These are phyloP conservation scores for Microplitis manilae DNA, from an alignment of 2,888 invertebrate species.

Conservation along the genomic window DNA sequence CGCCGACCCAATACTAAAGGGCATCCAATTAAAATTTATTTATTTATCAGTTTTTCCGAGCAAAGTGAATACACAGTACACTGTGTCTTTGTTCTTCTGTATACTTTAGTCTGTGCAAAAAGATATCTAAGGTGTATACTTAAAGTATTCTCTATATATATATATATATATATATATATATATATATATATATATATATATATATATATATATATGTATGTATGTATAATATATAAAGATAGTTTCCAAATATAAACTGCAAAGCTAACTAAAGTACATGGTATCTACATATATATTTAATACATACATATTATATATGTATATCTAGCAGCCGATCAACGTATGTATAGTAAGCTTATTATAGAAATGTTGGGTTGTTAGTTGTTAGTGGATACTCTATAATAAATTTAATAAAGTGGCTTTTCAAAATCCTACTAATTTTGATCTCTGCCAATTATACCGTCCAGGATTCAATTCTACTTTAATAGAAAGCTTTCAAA, in stretches of 20 bases:
- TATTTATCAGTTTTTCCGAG: no score
- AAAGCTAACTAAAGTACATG: slow-evolving; percentile 21
- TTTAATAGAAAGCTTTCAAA: background rate
- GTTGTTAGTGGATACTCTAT: slow-evolving; percentile 24
- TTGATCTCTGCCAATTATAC: background rate
- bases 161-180: no score
- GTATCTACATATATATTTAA: background rate
- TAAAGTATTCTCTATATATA: background rate
- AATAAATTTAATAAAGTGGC: slow-evolving; percentile 28
- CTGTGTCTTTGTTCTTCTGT: no score
- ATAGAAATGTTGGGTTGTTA: slow-evolving; percentile 22
- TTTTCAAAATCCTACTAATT: slow-evolving; percentile 8
- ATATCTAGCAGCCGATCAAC: slow-evolving; percentile 21
- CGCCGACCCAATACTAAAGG: no score
- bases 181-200: no score
- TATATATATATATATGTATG: no score
- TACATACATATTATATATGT: no score
- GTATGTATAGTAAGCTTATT: slow-evolving; percentile 29
- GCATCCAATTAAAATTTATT: no score
- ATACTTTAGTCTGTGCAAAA: no score
- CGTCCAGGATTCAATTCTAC: background rate
- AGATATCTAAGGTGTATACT: background rate
- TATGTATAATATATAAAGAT: background rate
- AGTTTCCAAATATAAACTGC: background rate
- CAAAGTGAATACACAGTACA: no score